Base-by-base conservation (phyloP, 2,888 invertebrate genomes). In the Archips xylosteana region DNA sequence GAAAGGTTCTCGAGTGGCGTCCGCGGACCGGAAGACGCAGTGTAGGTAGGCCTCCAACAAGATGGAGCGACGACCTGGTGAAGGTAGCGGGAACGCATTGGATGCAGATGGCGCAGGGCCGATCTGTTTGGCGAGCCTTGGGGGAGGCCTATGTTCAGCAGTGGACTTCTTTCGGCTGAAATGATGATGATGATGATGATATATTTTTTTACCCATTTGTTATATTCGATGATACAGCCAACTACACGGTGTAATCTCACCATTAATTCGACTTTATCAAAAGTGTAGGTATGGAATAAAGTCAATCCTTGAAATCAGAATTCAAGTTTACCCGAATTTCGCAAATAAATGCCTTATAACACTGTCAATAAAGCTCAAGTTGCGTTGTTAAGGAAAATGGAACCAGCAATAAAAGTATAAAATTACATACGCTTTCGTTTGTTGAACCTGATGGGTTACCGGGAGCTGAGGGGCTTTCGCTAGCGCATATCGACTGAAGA, bases 381-480 rank as follows among this genome's bases (percentile, higher is more conserved):
- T 69, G 32, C 73, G 51, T 42, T 62, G 51, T 42, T 68, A 36
- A 34, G 57, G 51, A 36, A 64, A 68, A 69, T 69, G 69, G 64
- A 60, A 69, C 73, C 59, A 54, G 63, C 76, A 78, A 79, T 80
- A 77, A 75, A 81, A 75, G 66, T 75, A 60, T 70, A 64, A 76
- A 75, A 79, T 80, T 78, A 80, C 70, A 73, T 75, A 73, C 74
- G 75, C 63, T 73, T 70, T 36, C 42, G 81, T 81, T 80, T 81
- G 75, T 81, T 81, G 81, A 81, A 80, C 81, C 77, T 57, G 3
- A 3, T 39, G 75, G 60, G 47, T 47, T 32, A 9, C 0, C 47
- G 49, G 69, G 32, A 32, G 57, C 32, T 3, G 23, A 57, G 12
- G 12, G 39, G 68, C n/a, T 59, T 59, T 59, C 75, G 71, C 68